phyloP scores from a whole-genome alignment of 1,140 invertebrate genomes.

The Euglossa dilemma region DNA sequence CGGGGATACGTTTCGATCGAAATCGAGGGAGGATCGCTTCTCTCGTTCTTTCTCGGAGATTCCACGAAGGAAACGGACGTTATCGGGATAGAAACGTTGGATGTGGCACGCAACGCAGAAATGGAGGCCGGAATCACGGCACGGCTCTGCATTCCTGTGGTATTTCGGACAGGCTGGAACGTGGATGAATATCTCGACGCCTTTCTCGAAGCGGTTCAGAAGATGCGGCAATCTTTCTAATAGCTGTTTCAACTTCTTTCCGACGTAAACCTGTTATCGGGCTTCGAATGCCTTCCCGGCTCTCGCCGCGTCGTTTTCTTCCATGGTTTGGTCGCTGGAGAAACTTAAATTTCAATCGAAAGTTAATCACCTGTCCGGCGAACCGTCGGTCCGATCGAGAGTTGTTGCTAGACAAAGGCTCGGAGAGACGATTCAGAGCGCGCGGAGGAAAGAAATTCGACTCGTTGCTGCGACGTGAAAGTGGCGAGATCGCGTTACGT shows the following conservation, averaged over 20 bases:
- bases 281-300: too few species aligned
- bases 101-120: constrained; percentile 36
- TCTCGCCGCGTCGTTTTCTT: neutral
- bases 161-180: constrained; percentile 38
- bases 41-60: neutral
- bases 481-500: constrained; percentile 44
- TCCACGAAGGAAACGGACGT: constrained; percentile 7
- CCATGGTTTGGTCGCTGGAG: too few species aligned
- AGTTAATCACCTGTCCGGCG: neutral
- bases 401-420: neutral
- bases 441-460: constrained; percentile 15
- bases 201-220: neutral
- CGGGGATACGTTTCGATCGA: neutral
- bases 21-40: neutral
- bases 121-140: constrained; percentile 3
- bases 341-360: neutral
- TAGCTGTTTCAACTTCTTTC: neutral
- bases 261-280: neutral
- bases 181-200: constrained; percentile 25
- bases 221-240: neutral
- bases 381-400: neutral
- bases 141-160: constrained; percentile 44
- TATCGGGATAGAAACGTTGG: constrained; percentile 37
- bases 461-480: neutral
- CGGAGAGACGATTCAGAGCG: neutral